phyloP scores from a whole-genome alignment of 1,140 invertebrate species.

The Geopemphigus sp. region DNA sequence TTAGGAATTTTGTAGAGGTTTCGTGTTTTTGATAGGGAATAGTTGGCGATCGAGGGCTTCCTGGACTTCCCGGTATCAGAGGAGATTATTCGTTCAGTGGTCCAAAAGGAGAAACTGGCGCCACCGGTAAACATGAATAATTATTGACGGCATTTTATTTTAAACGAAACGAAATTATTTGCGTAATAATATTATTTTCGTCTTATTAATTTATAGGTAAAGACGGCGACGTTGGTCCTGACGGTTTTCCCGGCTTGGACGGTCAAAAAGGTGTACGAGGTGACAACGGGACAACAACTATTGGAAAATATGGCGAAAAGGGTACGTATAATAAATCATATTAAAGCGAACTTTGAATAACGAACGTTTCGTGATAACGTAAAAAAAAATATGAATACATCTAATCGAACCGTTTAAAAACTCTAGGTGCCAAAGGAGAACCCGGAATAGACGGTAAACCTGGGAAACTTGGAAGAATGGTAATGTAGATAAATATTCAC shows the following conservation, averaged over 20 bases:
- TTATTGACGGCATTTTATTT: not conserved
- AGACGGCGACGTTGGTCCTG: slow-evolving; percentile 52
- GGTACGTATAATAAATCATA: slow-evolving; percentile 56
- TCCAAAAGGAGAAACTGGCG: slow-evolving; percentile 61
- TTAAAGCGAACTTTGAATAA: not conserved
- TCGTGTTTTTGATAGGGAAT: slow-evolving; percentile 41
- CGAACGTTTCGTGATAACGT: too few relatives aligned
- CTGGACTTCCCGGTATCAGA: slow-evolving; percentile 48
- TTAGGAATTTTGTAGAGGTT: too few relatives aligned
- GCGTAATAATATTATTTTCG: not conserved
- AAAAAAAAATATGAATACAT: too few relatives aligned
- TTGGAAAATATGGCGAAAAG: slow-evolving; percentile 60
- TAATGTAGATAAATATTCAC: not conserved
- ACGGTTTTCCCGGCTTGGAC: slow-evolving; percentile 54
- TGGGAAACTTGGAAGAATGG: slow-evolving; percentile 57
- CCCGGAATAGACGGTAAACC: slow-evolving; percentile 48
- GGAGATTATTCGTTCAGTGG: slow-evolving; percentile 57
- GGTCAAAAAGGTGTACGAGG: slow-evolving; percentile 53
- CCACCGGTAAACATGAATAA: slow-evolving; percentile 55
- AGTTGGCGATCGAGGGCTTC: slow-evolving; percentile 48
- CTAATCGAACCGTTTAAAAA: not conserved
- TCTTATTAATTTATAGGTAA: slow-evolving; percentile 35
- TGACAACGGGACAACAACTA: slow-evolving; percentile 46
- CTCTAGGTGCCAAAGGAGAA: slow-evolving; percentile 47
- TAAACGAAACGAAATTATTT: not conserved